These are phyloP conservation scores for Seriola quinqueradiata DNA, from an alignment of 2,113 vertebrate genomes.

Conservation along the genomic window DNA sequence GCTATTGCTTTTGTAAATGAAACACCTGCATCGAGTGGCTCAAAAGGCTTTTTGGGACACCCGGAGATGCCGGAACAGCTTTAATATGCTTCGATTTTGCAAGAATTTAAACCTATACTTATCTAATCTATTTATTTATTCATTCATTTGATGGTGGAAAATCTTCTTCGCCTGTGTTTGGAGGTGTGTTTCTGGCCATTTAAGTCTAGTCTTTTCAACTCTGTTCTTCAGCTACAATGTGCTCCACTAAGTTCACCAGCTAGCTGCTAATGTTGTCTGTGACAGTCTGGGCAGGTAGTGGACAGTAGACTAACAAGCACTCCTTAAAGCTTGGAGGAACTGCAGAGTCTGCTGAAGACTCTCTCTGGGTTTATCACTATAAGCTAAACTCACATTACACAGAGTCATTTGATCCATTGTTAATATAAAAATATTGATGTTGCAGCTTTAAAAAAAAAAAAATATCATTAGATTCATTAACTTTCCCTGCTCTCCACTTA, in stretches of 20 bases:
- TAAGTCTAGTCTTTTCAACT: no score
- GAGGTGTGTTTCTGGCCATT: no score
- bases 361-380: background rate
- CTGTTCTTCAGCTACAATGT: no score
- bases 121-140: no score
- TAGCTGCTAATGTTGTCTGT: background rate
- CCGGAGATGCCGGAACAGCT: background rate
- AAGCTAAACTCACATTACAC: no score
- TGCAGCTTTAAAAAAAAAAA: slow-evolving; percentile 13
- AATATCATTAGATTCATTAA: background rate
- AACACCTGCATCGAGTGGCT: slow-evolving; percentile 1
- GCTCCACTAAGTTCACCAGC: background rate
- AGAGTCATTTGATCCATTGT: background rate
- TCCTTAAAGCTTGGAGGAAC: background rate
- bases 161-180: background rate
- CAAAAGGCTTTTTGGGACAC: background rate
- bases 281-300: background rate
- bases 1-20: background rate
- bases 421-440: background rate
- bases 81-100: background rate
- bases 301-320: background rate
- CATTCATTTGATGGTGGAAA: background rate
- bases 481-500: background rate
- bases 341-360: background rate
- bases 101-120: no score